phyloP scores from a whole-genome alignment of 1,140 invertebrate species.

The Atta cephalotes region DNA sequence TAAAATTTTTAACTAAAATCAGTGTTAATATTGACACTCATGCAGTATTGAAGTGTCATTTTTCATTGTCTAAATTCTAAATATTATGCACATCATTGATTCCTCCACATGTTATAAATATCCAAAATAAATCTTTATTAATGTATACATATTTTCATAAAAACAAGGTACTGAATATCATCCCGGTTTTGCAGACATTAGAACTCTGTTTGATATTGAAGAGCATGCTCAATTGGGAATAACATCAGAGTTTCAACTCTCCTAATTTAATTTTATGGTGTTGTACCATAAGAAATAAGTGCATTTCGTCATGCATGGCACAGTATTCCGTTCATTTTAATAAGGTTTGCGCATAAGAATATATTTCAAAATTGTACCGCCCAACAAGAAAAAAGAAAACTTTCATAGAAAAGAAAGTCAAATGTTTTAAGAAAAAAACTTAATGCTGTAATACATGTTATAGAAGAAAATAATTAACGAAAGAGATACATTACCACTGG shows the following conservation, averaged over 20 bases:
- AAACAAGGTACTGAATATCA: conserved; percentile 39
- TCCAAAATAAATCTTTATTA: conserved; percentile 17
- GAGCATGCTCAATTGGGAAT: conserved; percentile 68
- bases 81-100: conserved; percentile 74
- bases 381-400: conserved; percentile 51
- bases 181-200: conserved; percentile 81
- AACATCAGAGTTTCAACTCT: conserved; percentile 42
- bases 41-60: conserved; percentile 20
- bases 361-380: conserved; percentile 50
- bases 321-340: conserved; percentile 52
- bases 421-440: conserved; percentile 59
- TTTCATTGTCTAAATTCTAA: conserved; percentile 24
- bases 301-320: conserved; percentile 69
- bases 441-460: conserved; percentile 56
- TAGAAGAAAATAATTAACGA: conserved; percentile 62
- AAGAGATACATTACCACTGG: conserved; percentile 85
- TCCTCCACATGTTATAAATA: conserved; percentile 80
- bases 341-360: conserved; percentile 49
- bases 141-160: not conserved
- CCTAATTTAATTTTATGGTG: conserved; percentile 36
- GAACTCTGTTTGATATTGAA: conserved; percentile 79
- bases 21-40: conserved; percentile 6
- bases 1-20: conserved; percentile 30
- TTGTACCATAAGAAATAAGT: conserved; percentile 48
- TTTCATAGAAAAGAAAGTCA: conserved; percentile 57